Percentiles rank a stretch among this genome's conserved stretches.
Evolutionary conservation across 2,113 vertebrate species (phyloP).

Genomic region (Oreochromis aureus): DNA sequence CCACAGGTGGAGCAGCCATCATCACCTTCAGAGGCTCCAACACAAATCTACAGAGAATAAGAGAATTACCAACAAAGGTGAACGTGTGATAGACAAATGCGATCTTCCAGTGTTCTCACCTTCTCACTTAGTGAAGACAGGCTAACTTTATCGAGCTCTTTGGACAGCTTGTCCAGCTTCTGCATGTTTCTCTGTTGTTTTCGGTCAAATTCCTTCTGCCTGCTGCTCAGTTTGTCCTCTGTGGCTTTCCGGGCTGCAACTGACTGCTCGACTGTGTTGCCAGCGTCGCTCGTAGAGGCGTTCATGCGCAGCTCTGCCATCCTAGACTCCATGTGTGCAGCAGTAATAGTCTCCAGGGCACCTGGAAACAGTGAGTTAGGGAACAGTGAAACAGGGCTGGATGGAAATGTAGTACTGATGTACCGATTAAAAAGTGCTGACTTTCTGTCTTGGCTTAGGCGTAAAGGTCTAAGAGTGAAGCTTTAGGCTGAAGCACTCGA

Average conservation of each 20-base stretch:
- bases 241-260: conserved; percentile 68
- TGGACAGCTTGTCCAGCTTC: conserved; percentile 82
- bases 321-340: conserved; percentile 79
- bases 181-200: conserved; percentile 78
- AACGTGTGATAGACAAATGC: background rate
- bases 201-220: conserved; percentile 76
- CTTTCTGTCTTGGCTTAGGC: background rate
- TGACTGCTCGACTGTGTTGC: conserved; percentile 73
- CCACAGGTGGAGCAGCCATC: conserved; percentile 82
- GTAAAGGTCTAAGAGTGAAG: background rate
- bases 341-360: conserved; percentile 84
- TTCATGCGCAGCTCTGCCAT: conserved; percentile 79
- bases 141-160: conserved; percentile 78
- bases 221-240: conserved; percentile 75
- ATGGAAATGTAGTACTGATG: background rate
- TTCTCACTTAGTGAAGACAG: conserved; percentile 76
- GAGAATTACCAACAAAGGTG: background rate
- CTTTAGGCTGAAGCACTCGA: background rate
- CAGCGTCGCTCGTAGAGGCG: conserved; percentile 68
- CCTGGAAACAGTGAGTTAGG: conserved; percentile 63
- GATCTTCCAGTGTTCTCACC: conserved; percentile 60
- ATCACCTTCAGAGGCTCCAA: conserved; percentile 69
- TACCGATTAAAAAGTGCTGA: background rate
- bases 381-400: background rate
- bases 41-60: conserved; percentile 77